A percentile compares a stretch with the other conserved stretches of the same genome.
Evolutionary conservation across 2,113 vertebrate species (phyloP).

Genomic region (Dasyurus viverrinus): DNA sequence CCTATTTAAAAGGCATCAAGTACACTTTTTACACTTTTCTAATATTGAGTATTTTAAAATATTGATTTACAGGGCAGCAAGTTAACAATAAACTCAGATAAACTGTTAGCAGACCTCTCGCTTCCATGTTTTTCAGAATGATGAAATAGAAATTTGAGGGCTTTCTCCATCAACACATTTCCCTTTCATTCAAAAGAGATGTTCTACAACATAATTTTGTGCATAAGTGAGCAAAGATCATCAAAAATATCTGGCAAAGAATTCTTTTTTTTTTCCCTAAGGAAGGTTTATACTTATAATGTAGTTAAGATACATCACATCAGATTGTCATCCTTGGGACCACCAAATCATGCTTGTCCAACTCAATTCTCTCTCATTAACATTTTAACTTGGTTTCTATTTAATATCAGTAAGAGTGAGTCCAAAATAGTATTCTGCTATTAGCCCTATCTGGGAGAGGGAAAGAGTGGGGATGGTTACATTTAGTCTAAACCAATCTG

Average conservation of each 20-base stretch:
- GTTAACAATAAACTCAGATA: slow-evolving; percentile 41
- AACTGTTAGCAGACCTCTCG: background rate
- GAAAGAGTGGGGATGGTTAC: background rate
- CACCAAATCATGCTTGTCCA: background rate
- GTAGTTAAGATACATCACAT: background rate
- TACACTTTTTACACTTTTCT: background rate
- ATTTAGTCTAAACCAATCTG: slow-evolving; percentile 15
- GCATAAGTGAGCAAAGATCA: background rate
- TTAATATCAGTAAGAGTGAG: background rate
- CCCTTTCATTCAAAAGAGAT: slow-evolving; percentile 38
- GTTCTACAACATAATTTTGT: slow-evolving; percentile 31
- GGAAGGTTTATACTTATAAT: background rate
- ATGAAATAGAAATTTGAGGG: background rate
- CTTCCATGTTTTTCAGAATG: slow-evolving; percentile 26
- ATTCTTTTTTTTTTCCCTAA: background rate
- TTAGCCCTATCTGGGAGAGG: background rate
- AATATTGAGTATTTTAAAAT: slow-evolving; percentile 9
- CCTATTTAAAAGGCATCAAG: background rate
- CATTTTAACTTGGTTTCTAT: background rate
- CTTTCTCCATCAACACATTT: slow-evolving; percentile 28
- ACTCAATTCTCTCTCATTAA: background rate
- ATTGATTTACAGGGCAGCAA: background rate
- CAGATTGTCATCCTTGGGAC: background rate
- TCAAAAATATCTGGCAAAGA: slow-evolving; percentile 19
- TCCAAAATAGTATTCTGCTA: background rate